phyloP scores from a whole-genome alignment of 2,113 vertebrate species.

The Psilopsiagon aurifrons region DNA sequence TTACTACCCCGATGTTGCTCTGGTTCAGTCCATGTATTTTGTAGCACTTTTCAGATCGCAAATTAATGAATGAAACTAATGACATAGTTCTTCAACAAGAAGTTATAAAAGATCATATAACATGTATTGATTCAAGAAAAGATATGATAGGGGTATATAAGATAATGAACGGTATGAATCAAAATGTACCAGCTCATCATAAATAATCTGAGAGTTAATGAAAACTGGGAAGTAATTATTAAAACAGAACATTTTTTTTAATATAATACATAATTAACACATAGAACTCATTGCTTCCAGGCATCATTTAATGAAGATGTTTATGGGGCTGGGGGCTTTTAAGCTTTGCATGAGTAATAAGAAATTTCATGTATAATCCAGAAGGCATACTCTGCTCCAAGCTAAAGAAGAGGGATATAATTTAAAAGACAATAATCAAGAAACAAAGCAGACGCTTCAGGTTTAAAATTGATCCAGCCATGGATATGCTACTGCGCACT shows the following conservation, averaged over 20 bases:
- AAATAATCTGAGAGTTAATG: conserved; percentile 36
- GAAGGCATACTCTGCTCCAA: background rate
- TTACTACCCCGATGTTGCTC: background rate
- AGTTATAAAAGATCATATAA: background rate
- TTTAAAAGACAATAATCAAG: background rate
- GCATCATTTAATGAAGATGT: conserved; percentile 55
- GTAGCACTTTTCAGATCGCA: background rate
- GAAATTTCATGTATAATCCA: background rate
- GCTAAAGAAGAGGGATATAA: background rate
- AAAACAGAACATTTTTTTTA: background rate
- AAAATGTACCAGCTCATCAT: conserved; percentile 1
- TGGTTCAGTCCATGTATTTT: background rate
- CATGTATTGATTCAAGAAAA: conserved; percentile 2
- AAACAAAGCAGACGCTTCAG: background rate
- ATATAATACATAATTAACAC: conserved; percentile 55
- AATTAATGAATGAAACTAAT: background rate
- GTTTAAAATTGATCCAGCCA: background rate
- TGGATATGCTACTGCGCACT: background rate
- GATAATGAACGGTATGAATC: conserved; percentile 8
- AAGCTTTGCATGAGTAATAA: background rate
- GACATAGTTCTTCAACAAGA: background rate
- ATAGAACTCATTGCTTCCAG: conserved; percentile 33
- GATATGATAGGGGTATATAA: background rate
- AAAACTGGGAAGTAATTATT: conserved; percentile 48
- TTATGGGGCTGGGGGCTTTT: background rate